Base-by-base conservation (phyloP, 2,888 invertebrate species). In the Trilocha varians region DNA sequence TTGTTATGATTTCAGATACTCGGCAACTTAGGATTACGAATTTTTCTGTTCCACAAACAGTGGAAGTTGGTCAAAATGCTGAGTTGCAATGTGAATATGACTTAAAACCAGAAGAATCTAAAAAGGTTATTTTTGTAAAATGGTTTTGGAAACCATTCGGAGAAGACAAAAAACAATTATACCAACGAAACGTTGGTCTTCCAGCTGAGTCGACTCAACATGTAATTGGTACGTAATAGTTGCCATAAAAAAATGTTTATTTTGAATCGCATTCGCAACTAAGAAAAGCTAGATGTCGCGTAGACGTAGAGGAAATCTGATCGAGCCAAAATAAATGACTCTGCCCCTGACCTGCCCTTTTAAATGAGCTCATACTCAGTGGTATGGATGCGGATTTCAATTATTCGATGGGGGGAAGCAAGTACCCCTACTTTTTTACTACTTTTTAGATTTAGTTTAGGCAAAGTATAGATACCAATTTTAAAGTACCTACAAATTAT, bases 131-230 rank as follows among this genome's bases (percentile, higher is more conserved):
- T 32, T 69, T 59, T 44, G 63, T 80, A 25, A 83, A 83, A 46
- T 84, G 83, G 83, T 83, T 77, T 78, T 70, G 69, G 66, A 70
- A 61, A 17, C 69, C 65, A 15, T 50, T 53, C n/a, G 51, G 44
- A 5, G 67, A 65, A 3, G 54, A 65, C 25, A 56, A 52, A 39
- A 50, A 50, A 36, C 71, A 50, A 40, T 51, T 80, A 15, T 83
- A 80, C 47, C 82, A 80, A 50, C 61, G 73, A 42, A 60, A 74
- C 39, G 55, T 48, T 2, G 61, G 60, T 3, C 53, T 50, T 4
- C 36, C 45, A 2, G 57, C 70, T 1, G 53, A 53, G 13, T 41
- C 57, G 6, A 47, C 59, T 32, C 58, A 53, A 13, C 52, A 54
- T 43, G 56, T 65, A 47, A 59, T 76, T 43, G 60, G 75, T 75